phyloP scores from a whole-genome alignment of 92 coral and sea anemone species.

The Galaxea fascicularis region DNA sequence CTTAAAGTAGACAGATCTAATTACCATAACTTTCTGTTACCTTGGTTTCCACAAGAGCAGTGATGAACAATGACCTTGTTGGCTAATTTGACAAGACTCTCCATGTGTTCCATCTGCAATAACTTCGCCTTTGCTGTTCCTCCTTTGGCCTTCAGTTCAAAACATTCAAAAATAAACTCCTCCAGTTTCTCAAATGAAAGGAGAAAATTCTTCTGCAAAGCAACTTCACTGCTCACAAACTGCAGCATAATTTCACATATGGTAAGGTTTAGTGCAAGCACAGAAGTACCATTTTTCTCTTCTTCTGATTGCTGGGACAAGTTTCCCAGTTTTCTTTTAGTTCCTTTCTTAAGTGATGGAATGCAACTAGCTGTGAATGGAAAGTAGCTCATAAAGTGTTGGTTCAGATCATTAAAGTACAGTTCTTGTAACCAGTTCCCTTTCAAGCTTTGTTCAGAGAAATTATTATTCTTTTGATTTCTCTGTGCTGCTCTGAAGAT shows the following conservation, averaged over 20 bases:
- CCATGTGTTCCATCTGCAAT: slow-evolving; percentile 65
- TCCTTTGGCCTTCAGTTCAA: slow-evolving; percentile 52
- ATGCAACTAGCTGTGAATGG: slow-evolving; percentile 64
- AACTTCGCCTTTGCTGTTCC: slow-evolving; percentile 9
- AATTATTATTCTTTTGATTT: slow-evolving; percentile 2
- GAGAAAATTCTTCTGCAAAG: slow-evolving; percentile 17
- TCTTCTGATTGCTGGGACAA: slow-evolving; percentile 18
- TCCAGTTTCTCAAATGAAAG: slow-evolving; percentile 50
- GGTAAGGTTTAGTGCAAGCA: slow-evolving; percentile 57
- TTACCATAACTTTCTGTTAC: neutral
- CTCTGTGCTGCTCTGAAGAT: slow-evolving; percentile 59
- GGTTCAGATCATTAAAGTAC: slow-evolving; percentile 71
- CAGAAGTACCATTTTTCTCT: slow-evolving; percentile 15
- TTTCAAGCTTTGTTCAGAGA: slow-evolving; percentile 3
- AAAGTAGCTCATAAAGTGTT: slow-evolving; percentile 80
- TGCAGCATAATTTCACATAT: slow-evolving; percentile 80
- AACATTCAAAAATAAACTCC: slow-evolving; percentile 64
- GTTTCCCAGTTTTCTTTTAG: slow-evolving; percentile 68
- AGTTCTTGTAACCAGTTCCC: slow-evolving; percentile 24
- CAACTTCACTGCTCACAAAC: slow-evolving; percentile 11
- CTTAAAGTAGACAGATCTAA: too few species aligned
- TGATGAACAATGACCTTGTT: slow-evolving; percentile 38
- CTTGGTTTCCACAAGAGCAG: slow-evolving; percentile 5
- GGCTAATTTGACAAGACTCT: slow-evolving; percentile 63
- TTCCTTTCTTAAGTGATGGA: slow-evolving; percentile 31